Percentiles rank a stretch among this genome's conserved stretches.
phyloP scores from a whole-genome alignment of 2,888 invertebrate genomes.

The Eucera pruinosa region DNA sequence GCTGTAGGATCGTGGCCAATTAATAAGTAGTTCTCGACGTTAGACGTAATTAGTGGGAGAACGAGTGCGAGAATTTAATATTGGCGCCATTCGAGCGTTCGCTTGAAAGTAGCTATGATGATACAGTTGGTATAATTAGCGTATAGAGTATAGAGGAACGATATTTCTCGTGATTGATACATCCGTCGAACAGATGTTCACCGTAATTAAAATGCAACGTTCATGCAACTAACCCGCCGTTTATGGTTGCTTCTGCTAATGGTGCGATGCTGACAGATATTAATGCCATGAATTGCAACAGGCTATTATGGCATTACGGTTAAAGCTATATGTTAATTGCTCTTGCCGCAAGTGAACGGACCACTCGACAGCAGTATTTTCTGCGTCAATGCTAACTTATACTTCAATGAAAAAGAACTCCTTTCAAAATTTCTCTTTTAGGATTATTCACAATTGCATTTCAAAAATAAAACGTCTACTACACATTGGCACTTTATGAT shows the following conservation, averaged over 20 bases:
- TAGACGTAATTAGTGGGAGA: conserved; percentile 20
- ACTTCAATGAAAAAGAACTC: background rate
- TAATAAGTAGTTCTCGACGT: conserved; percentile 40
- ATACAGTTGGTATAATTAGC: conserved; percentile 68
- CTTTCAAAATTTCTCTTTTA: background rate
- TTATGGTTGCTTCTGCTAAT: conserved; percentile 69
- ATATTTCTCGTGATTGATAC: conserved; percentile 68
- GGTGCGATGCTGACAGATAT: conserved; percentile 72
- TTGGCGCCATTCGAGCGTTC: conserved; percentile 44
- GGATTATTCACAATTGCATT: no score
- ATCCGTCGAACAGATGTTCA: conserved; percentile 67
- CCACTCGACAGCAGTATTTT: conserved; percentile 62
- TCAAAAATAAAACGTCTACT: no score
- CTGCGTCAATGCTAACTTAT: conserved; percentile 42
- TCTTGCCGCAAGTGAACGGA: conserved; percentile 65
- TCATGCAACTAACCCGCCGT: conserved; percentile 64
- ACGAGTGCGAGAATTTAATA: conserved; percentile 62
- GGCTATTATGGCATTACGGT: conserved; percentile 69
- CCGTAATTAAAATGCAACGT: conserved; percentile 72
- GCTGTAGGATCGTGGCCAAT: conserved; percentile 20
- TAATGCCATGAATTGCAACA: conserved; percentile 72
- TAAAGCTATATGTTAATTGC: conserved; percentile 69
- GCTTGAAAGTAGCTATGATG: conserved; percentile 51
- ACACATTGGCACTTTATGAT: no score
- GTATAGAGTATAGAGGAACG: conserved; percentile 65